These are phyloP conservation scores for Coracias cyanogaster DNA, from an alignment of 2,797 vertebrate species.

Conservation along the genomic window DNA sequence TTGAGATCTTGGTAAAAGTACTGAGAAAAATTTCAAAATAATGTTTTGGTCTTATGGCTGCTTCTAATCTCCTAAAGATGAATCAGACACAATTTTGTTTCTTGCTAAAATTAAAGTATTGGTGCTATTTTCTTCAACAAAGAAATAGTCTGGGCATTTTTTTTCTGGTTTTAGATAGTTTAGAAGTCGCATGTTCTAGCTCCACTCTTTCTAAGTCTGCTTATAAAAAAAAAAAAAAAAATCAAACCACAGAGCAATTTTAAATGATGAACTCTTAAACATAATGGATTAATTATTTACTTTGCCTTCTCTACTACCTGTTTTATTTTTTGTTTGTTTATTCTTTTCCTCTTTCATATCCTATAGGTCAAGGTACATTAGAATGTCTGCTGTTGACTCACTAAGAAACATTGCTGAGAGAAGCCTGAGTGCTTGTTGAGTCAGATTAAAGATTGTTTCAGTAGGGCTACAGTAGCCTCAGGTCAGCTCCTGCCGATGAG, in stretches of 20 bases:
- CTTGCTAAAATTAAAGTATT: not conserved
- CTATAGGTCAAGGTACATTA: not conserved
- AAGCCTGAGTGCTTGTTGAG: slow-evolving; percentile 4
- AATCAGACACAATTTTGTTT: not conserved
- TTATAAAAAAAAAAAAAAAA: not conserved
- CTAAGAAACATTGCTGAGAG: not conserved
- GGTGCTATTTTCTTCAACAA: not conserved
- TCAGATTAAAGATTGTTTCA: not conserved
- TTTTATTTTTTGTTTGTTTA: not conserved
- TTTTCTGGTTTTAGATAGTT: not conserved
- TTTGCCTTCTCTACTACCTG: not conserved
- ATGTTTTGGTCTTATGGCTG: not conserved
- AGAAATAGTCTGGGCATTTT: not conserved
- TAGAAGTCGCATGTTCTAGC: not conserved
- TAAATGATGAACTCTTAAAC: fast-evolving
- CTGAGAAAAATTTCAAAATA: not conserved
- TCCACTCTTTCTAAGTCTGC: not conserved
- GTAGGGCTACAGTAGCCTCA: not conserved
- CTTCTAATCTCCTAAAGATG: not conserved
- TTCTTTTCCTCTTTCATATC: not conserved
- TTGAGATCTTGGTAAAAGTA: not conserved
- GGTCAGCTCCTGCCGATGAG: not conserved
- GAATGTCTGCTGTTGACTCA: not conserved
- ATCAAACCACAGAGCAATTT: not conserved
- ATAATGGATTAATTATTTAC: fast-evolving